A percentile compares a stretch with the other conserved stretches of the same genome.
phyloP scores from a whole-genome alignment of 2,113 vertebrate species.

The Zosterops hypoxanthus region DNA sequence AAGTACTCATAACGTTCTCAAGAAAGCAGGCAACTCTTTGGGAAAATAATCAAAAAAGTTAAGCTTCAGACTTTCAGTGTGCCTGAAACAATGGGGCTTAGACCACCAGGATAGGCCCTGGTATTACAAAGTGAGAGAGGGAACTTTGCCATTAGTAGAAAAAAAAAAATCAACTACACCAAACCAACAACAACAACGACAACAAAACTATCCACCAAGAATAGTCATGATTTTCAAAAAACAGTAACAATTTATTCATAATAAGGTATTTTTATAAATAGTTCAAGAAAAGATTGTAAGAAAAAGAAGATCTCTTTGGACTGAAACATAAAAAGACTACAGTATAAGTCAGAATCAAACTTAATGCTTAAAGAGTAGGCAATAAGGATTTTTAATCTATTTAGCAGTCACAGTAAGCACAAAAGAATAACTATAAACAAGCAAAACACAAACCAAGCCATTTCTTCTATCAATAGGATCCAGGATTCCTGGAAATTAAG shows the following conservation, averaged over 20 bases:
- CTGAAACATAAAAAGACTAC: neutral
- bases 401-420: neutral
- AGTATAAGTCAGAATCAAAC: neutral
- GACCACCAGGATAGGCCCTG: neutral
- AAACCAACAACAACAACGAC: neutral
- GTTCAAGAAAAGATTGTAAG: neutral
- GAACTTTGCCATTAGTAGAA: neutral
- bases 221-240: neutral
- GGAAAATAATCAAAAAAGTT: neutral
- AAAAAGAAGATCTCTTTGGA: neutral
- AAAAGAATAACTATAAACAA: neutral
- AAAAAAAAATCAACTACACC: neutral
- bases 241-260: neutral
- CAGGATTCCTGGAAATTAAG: neutral
- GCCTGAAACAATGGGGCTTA: neutral
- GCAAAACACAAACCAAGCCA: neutral
- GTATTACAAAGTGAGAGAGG: neutral
- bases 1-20: slow-evolving; percentile 42
- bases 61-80: neutral
- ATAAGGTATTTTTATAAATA: neutral
- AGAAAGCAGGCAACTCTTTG: slow-evolving; percentile 16
- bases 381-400: neutral
- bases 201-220: neutral
- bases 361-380: neutral
- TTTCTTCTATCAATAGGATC: neutral